These are phyloP conservation scores for Nycteola revayana DNA, from an alignment of 2,888 invertebrate species.

Conservation along the genomic window DNA sequence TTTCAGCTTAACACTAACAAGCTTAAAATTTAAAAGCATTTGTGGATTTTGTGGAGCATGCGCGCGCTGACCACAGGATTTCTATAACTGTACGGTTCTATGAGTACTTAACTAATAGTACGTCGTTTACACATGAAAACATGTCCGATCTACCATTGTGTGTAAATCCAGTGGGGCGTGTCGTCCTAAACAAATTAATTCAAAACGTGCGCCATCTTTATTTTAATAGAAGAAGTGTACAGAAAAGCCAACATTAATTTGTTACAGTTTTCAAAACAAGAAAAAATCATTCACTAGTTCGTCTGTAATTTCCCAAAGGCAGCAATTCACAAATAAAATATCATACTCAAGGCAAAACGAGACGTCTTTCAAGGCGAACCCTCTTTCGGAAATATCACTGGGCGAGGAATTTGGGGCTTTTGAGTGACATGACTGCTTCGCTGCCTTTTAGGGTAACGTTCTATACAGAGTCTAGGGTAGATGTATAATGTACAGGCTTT, in stretches of 20 bases:
- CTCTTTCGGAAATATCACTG: constrained; percentile 52
- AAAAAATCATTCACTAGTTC: constrained; percentile 8
- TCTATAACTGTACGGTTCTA: constrained; percentile 47
- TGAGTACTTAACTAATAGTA: constrained; percentile 55
- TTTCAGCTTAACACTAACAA: constrained; percentile 27
- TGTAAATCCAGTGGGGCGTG: constrained; percentile 61
- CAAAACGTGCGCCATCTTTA: constrained; percentile 39
- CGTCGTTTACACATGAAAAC: constrained; percentile 62
- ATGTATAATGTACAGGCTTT: constrained; percentile 10
- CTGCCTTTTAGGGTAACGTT: constrained; percentile 41
- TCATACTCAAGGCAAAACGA: constrained; percentile 34
- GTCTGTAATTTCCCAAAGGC: constrained; percentile 44
- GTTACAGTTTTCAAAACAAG: constrained; percentile 2
- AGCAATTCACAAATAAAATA: constrained; percentile 46
- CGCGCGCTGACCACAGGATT: constrained; percentile 36
- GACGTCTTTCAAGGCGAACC: constrained; percentile 44
- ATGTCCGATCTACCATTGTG: constrained; percentile 58
- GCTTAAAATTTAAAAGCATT: constrained; percentile 44
- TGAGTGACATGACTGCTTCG: constrained; percentile 48
- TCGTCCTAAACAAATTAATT: constrained; percentile 58
- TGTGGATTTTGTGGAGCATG: constrained; percentile 23
- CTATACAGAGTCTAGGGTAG: constrained; percentile 5
- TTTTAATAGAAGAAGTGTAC: constrained; percentile 21
- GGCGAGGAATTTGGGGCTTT: constrained; percentile 51
- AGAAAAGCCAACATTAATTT: constrained; percentile 8